Base-by-base conservation (phyloP, 1,140 invertebrate species). In the Chelonus insularis region DNA sequence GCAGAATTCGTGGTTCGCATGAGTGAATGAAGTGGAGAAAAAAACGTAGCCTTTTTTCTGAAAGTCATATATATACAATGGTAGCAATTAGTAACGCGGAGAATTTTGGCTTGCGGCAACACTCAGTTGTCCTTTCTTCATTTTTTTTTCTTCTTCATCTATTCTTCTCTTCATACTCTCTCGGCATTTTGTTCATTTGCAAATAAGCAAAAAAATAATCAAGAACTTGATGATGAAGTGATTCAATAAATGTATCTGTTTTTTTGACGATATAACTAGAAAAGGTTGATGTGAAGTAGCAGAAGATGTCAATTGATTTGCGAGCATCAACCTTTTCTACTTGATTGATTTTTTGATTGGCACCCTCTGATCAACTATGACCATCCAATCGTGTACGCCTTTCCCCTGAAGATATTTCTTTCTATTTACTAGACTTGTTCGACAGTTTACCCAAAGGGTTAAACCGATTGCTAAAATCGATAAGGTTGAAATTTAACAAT, bases 71-170 rank as follows among this genome's bases (percentile, higher is more conserved):
- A 21, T 45, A 48, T 6, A 48, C 45, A 48, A 48, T 48, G 21
- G 45, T 48, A 48, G 45, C 45, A 48, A 48, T 48, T 48, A 48
- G 41, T 45, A 21, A 7, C 16, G 45, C 45, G 45, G 8, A 11
- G 45, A 20, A 48, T 48, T 48, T 25, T 48, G 18, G 45, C 45
- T 18, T 29, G 23, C 20, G 21, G 20, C 45, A 20, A 18, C 21
- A 48, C 11, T 48, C 45, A 29, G 20, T 25, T 45, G 18, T 45
- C 41, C 41, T 18, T 16, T 12, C 21, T 29, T 11, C 20, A 48
- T 48, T 6, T 2, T 48, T 12, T 25, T 7, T 23, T 48, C 20
- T n/a, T 43, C 8, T 18, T 2, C 14, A 21, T 48, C 23, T 9
- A 23, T 48, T 11, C 23, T 25, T 48, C 21, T 48, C 9, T 25